Base-by-base conservation (phyloP, 2,888 invertebrate genomes). In the Anthoptus insignis region DNA sequence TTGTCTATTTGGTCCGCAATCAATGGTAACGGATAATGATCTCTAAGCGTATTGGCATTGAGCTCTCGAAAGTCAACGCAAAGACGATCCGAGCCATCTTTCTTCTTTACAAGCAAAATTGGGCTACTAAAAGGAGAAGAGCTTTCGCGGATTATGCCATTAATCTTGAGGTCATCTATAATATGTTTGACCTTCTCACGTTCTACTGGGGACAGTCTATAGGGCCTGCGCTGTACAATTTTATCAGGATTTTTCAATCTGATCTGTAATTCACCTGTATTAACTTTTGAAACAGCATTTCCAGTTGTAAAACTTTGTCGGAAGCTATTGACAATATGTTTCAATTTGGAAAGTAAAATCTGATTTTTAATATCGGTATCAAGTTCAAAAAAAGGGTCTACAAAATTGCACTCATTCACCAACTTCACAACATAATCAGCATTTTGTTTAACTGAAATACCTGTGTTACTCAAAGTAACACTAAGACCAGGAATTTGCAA, bases 61-160 rank as follows among this genome's bases (percentile, higher is more conserved):
- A 58, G 34, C 4, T 14, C 47, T 5, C 66, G 32, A 47, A 58
- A 66, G 11, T 63, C 66, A 14, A 66, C 59, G 2, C 59, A 39
- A 4, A 39, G 13, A 3, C 39, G 39, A 53, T 9, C 54, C 24
- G 14, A 9, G 5, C 52, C 52, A 24, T 52, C 22, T 21, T 52
- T 66, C 27, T 66, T 66, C 29, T 66, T 22, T 0, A 66, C 66
- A 3, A 66, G 14, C 6, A 67, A 42, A 11, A 63, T 63, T 4
- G 63, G 66, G 39, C 66, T 66, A 11, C 57, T 45, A 50, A 59
- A 65, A 22, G 39, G 50, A 24, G 64, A 69, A n/a, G 39, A 61
- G 2, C 64, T 64, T n/a, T 61, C 60, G 6, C 42, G 21, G n/a
- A 65, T 60, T 8, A 60, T 61, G 4, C 54, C 56, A 29, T 60